These are phyloP conservation scores for Dendroctonus ponderosae DNA, from an alignment of 1,140 invertebrate species.

Conservation along the genomic window DNA sequence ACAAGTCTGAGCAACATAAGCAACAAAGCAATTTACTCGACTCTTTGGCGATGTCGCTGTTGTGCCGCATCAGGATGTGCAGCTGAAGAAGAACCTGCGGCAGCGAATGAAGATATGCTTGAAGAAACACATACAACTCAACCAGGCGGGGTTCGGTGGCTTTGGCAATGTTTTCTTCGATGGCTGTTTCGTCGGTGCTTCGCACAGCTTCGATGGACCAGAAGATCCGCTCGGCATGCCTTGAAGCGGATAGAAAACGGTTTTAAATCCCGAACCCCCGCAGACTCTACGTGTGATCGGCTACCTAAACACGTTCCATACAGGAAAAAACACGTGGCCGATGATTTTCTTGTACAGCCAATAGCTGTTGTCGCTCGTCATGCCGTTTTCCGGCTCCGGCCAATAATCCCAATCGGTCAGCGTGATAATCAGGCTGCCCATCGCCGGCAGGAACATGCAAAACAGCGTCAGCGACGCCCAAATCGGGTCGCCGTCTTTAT, in stretches of 20 bases:
- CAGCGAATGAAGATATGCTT: constrained; percentile 71
- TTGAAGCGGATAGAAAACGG: constrained; percentile 39
- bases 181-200: constrained; percentile 56
- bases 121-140: constrained; percentile 70
- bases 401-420: constrained; percentile 56
- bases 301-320: constrained; percentile 68
- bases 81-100: constrained; percentile 67
- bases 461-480: constrained; percentile 53
- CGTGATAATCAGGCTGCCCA: constrained; percentile 55
- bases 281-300: constrained; percentile 4
- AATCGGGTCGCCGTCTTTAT: constrained; percentile 51
- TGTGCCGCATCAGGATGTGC: constrained; percentile 57
- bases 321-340: constrained; percentile 62
- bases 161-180: constrained; percentile 57
- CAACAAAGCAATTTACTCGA: constrained; percentile 36
- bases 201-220: constrained; percentile 68
- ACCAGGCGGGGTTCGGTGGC: constrained; percentile 61
- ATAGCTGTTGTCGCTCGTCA: constrained; percentile 44
- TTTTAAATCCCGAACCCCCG: neutral
- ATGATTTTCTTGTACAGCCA: constrained; percentile 60
- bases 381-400: constrained; percentile 43
- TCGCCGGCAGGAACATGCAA: constrained; percentile 55
- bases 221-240: constrained; percentile 67
- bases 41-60: constrained; percentile 44
- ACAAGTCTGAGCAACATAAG: neutral